Percentiles rank a stretch among this genome's conserved stretches.
These are phyloP conservation scores for Nemotelus nigrinus DNA, from an alignment of 2,888 invertebrate species.

Conservation along the genomic window DNA sequence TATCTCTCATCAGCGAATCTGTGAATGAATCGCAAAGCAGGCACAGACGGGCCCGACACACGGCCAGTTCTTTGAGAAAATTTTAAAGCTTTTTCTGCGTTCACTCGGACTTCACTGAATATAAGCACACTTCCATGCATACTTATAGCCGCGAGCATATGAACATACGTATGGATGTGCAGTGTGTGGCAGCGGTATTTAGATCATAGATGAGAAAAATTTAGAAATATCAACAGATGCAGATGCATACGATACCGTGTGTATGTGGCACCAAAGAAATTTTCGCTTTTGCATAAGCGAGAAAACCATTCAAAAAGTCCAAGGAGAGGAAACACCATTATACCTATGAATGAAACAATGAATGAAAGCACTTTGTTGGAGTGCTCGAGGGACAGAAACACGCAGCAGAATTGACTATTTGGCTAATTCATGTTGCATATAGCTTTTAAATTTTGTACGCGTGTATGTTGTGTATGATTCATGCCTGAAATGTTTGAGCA, in stretches of 20 bases:
- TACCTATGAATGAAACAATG: constrained; percentile 26
- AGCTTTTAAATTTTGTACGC: too few species aligned
- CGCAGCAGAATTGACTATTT: too few species aligned
- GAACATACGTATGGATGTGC: not conserved
- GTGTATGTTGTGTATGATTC: too few species aligned
- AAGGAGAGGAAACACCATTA: constrained; percentile 25
- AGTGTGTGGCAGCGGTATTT: not conserved
- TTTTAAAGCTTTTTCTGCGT: constrained; percentile 31
- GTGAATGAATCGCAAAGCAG: constrained; percentile 12
- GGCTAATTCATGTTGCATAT: too few species aligned
- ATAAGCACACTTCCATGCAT: not conserved
- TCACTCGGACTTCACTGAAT: not conserved
- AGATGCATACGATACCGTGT: not conserved
- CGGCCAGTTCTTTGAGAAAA: constrained; percentile 20
- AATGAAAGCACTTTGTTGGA: not conserved
- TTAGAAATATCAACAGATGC: not conserved
- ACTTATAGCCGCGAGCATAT: not conserved
- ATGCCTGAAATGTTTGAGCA: too few species aligned
- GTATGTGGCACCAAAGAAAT: not conserved
- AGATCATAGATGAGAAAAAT: not conserved
- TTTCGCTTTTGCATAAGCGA: not conserved
- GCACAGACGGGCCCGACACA: not conserved
- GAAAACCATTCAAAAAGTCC: constrained; percentile 28
- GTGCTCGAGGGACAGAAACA: too few species aligned
- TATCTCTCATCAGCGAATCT: not conserved